Conservation (phyloP, 2,888 invertebrate genomes). For the Sinhomidia bicolor region DNA sequence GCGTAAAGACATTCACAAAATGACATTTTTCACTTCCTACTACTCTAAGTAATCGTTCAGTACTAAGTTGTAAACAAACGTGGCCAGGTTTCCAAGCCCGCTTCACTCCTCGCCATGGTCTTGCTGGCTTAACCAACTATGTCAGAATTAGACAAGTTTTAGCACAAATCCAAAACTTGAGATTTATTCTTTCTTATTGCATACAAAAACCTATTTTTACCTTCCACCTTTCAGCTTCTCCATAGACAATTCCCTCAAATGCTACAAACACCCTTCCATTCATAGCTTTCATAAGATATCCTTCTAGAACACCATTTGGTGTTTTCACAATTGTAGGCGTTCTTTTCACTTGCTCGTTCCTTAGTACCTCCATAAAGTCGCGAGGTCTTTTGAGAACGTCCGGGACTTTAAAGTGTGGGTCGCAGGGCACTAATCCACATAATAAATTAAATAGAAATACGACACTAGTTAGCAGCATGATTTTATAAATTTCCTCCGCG, state of each 20-base stretch:
- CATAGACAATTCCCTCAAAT: constrained; percentile 55
- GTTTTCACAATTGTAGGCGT: constrained; percentile 48
- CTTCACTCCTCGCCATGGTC: constrained; percentile 68
- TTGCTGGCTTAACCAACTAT: constrained; percentile 27
- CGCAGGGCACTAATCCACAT: not conserved
- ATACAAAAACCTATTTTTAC: too few relatives aligned
- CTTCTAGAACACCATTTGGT: constrained; percentile 55
- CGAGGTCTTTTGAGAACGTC: not conserved
- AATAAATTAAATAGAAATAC: not conserved
- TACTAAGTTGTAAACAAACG: constrained; percentile 72
- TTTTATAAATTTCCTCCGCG: too few relatives aligned
- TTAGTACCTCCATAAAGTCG: not conserved
- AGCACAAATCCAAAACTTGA: too few relatives aligned
- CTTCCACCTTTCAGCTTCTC: constrained; percentile 63
- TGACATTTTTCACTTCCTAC: constrained; percentile 46
- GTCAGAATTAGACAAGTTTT: too few relatives aligned
- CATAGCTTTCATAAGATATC: constrained; percentile 60
- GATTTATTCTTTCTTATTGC: too few relatives aligned
- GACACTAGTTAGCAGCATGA: not conserved
- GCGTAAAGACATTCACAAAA: not conserved
- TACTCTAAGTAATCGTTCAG: constrained; percentile 53
- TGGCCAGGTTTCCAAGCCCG: constrained; percentile 62
- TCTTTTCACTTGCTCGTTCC: not conserved
- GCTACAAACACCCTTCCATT: constrained; percentile 57
- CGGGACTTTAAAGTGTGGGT: not conserved